Base-by-base conservation (phyloP, 2,113 vertebrate genomes). In the Forbesichthys agassizii region DNA sequence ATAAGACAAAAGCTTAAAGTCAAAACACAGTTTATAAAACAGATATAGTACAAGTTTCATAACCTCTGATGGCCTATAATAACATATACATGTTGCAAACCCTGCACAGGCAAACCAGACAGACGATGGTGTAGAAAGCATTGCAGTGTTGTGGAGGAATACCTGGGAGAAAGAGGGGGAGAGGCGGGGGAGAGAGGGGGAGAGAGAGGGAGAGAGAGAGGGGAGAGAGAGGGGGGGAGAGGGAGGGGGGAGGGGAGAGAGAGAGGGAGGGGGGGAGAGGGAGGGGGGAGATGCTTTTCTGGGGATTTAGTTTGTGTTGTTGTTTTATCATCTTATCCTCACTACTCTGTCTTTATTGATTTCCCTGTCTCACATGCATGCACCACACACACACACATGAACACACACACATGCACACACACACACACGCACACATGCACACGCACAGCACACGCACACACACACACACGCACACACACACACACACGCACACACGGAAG, bases 131-230 rank as follows among this genome's bases (percentile, higher is more conserved):
- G 36, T 42, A 42, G 1, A 5, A 42, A 42, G 36, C 36, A 42
- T 1, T 42, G 36, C 36, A 42, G 36, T 42, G 36, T 42, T 8
- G 7, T 5, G 36, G 36, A 42, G 36, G 7, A 5, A 42, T 5
- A 5, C 36, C 36, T 64, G 70, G 77, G 61, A 71, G 55, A 66
- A 48, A 55, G 42, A 61, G 12, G 62, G 33, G 57, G 11, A 59
- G 64, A 59, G 46, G 11, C 2, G 14, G 63, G 77, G 78, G 59
- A 68, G 58, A 27, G 27, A 27, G 27, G 3, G 27, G 2, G 27
- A 3, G 27, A 48, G 47, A 53, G 66, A 63, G 27, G 27, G 27
- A 27, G 27, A 52, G 46, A 64, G 5, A 7, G 14, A 27, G 27
- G 27, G 2, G 2, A 27, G 27, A 27, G 27, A 27, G 27, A 27